phyloP scores from a whole-genome alignment of 2,888 invertebrate genomes.

The Chaitophorus viminalis region DNA sequence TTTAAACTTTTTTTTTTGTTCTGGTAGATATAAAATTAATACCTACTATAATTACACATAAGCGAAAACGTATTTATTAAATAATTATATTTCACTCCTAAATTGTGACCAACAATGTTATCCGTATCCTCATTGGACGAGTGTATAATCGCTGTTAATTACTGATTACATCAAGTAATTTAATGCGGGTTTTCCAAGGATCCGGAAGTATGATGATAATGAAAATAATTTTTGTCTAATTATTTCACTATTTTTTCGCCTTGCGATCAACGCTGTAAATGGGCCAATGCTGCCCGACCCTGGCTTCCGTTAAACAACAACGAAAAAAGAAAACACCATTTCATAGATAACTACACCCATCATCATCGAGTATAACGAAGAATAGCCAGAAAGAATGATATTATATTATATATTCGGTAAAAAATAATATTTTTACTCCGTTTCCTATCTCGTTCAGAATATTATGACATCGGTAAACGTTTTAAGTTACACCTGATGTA shows the following conservation, averaged over 20 bases:
- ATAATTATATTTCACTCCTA: not conserved
- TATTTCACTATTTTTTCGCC: not conserved
- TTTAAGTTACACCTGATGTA: not conserved
- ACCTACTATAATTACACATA: not conserved
- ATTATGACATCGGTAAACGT: not conserved
- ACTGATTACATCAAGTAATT: not conserved
- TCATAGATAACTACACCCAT: not conserved
- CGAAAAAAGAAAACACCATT: not conserved
- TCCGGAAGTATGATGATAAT: not conserved
- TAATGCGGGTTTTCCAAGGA: not conserved
- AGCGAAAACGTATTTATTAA: not conserved
- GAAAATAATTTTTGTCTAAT: not conserved
- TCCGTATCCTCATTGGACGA: not conserved
- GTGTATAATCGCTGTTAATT: not conserved
- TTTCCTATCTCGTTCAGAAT: not conserved
- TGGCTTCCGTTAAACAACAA: not conserved
- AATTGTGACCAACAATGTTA: not conserved
- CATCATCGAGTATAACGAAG: not conserved
- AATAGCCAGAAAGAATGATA: not conserved
- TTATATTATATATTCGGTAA: not conserved
- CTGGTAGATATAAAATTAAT: not conserved
- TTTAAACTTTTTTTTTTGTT: conserved; percentile 15
- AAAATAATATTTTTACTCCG: not conserved
- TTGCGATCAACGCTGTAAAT: not conserved
- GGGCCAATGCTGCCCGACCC: not conserved